phyloP scores from a whole-genome alignment of 2,888 invertebrate species.

The Apotomis turbidana region DNA sequence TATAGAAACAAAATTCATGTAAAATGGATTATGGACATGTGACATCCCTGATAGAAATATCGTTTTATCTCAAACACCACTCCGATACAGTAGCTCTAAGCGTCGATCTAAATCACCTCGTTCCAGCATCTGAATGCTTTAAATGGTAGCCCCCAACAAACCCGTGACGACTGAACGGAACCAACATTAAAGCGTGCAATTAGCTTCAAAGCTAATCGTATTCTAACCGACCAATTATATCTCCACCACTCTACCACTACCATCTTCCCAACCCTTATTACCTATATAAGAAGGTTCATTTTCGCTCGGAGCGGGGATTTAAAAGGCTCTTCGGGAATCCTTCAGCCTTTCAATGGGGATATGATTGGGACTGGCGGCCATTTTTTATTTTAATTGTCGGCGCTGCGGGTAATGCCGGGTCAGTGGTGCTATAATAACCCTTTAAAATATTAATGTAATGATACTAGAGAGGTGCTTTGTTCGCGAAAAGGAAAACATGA shows the following conservation, averaged over 20 bases:
- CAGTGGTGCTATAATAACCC: background rate
- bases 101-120: no score
- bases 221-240: constrained; percentile 4
- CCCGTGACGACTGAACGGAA: background rate
- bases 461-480: no score
- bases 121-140: background rate
- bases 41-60: no score
- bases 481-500: no score
- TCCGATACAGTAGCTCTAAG: no score
- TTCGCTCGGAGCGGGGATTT: background rate
- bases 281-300: background rate
- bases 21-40: no score
- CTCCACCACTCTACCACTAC: background rate
- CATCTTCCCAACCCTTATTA: background rate
- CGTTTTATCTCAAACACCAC: no score
- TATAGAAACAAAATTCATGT: no score
- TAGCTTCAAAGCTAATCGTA: constrained; percentile 3
- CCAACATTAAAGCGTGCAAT: constrained; percentile 10
- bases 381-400: constrained; percentile 7
- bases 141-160: background rate
- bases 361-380: constrained; percentile 3
- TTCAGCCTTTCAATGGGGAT: constrained; percentile 12
- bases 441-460: no score
- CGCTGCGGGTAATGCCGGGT: constrained; percentile 3
- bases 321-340: background rate